Evolutionary conservation across 2,797 vertebrate species (phyloP).

Genomic region (Discoglossus pictus): DNA sequence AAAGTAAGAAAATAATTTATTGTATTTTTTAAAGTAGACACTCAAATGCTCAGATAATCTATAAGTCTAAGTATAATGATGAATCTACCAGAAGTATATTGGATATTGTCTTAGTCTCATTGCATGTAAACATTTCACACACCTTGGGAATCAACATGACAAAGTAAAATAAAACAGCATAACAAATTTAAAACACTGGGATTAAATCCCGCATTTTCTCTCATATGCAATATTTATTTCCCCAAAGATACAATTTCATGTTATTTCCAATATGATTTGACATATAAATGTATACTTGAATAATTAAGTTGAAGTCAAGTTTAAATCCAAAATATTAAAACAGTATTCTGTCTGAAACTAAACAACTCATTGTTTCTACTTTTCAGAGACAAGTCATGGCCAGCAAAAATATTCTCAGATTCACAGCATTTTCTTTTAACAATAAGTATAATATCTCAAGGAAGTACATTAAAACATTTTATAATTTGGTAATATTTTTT

Average conservation of each 20-base stretch:
- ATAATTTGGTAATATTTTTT: too few species aligned
- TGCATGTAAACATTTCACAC: constrained; percentile 1
- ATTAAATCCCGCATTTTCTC: background rate
- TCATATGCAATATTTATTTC: constrained; percentile 27
- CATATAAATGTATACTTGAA: constrained; percentile 45
- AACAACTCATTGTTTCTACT: constrained; percentile 8
- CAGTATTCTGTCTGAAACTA: constrained; percentile 27
- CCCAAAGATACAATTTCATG: constrained; percentile 27
- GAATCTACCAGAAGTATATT: background rate
- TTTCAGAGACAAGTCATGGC: background rate
- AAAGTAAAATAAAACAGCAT: background rate
- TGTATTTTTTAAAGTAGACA: too few species aligned
- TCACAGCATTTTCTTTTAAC: too few species aligned
- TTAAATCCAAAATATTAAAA: constrained; percentile 31
- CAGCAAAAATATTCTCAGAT: too few species aligned
- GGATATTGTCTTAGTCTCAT: background rate
- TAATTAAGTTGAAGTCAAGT: constrained; percentile 45
- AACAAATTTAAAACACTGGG: constrained; percentile 12
- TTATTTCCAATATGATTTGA: constrained; percentile 38
- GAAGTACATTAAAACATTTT: too few species aligned
- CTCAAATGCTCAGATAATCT: too few species aligned
- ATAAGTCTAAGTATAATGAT: too few species aligned
- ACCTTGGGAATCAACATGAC: constrained; percentile 7
- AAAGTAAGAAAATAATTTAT: too few species aligned
- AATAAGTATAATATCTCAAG: too few species aligned